Base-by-base conservation (phyloP, 2,113 vertebrate genomes). In the Jaculus jaculus region DNA sequence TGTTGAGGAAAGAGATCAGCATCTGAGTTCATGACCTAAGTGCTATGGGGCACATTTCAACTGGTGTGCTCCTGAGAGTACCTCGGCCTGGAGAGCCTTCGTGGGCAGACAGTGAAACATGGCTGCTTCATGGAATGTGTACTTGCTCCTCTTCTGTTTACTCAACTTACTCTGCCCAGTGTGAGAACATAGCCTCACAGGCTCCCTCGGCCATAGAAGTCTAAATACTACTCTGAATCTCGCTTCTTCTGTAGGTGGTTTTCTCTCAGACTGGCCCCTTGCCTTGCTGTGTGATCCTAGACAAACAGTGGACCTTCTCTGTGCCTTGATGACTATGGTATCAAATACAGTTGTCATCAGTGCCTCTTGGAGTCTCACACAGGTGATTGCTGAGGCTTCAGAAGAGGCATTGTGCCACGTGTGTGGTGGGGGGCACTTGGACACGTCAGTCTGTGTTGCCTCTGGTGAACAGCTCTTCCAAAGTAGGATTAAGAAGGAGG, bases 1-100 rank as follows among this genome's bases (percentile, higher is more conserved):
- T 90, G 65, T 91, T 90, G 24, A 28, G n/a, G 39, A 77, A 71
- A 80, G 82, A 91, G 60, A 37, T 23, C 42, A 18, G 87, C 93
- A 7, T 63, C 81, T 61, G n/a, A 94, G 51, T 89, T 89, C 24
- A 32, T 72, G 34, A 87, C 42, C 18, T 47, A 23, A 6, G 34
- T 73, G 24, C 10, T 75, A 20, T n/a, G 8, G 10, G 34, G 15
- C 18, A 17, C 11, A 42, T 91, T 69, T 81, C 21, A 74, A 13
- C 42, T 92, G 63, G 12, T 74, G 0, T 93, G 68, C 74, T 94
- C 58, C 84, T 63, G 20, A 85, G 63, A 89, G 13, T 30, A 7
- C 66, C 58, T 89, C 32, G 69, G 73, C 47, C 61, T 51, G 10
- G 58, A 37, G 32, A 92, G 37, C 54, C 34, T 87, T 58, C 32